These are phyloP conservation scores for Agrotis ipsilon DNA, from an alignment of 2,888 invertebrate species.

Conservation along the genomic window DNA sequence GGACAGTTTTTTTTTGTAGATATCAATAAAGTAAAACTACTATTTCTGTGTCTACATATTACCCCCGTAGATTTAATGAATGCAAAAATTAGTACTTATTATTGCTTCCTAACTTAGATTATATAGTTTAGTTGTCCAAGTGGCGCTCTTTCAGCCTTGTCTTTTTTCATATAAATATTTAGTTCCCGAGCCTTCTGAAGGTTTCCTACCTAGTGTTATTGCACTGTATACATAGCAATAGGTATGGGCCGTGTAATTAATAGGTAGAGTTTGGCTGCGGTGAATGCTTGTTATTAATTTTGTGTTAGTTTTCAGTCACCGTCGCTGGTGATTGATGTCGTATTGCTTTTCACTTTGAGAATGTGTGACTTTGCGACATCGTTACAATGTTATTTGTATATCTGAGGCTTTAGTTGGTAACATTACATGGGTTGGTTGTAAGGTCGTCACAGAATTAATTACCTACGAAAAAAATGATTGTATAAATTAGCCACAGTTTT, in stretches of 20 bases:
- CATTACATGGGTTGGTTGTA: too few species aligned
- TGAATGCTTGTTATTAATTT: constrained; percentile 60
- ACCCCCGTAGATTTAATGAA: too few species aligned
- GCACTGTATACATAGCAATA: constrained; percentile 45
- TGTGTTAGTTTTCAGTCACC: constrained; percentile 61
- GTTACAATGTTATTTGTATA: background rate
- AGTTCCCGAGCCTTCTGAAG: constrained; percentile 25
- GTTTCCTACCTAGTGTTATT: background rate
- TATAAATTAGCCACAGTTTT: too few species aligned
- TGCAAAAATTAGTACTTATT: too few species aligned
- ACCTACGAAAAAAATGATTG: too few species aligned
- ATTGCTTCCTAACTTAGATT: too few species aligned
- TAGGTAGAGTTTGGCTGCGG: constrained; percentile 61
- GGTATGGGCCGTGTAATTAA: constrained; percentile 53
- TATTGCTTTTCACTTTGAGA: constrained; percentile 46
- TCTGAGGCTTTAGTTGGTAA: background rate
- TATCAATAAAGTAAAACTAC: too few species aligned
- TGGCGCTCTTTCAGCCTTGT: background rate
- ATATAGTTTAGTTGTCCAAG: too few species aligned
- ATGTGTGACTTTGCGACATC: constrained; percentile 35
- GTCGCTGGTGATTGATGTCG: constrained; percentile 55
- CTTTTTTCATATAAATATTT: background rate
- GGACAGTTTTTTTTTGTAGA: too few species aligned
- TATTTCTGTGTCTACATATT: too few species aligned
- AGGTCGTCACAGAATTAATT: too few species aligned